Evolutionary conservation across 2,113 vertebrate species (phyloP), one percentile per base, ranked within the genome.

Genomic region (Porphyrio hochstetteri): DNA sequence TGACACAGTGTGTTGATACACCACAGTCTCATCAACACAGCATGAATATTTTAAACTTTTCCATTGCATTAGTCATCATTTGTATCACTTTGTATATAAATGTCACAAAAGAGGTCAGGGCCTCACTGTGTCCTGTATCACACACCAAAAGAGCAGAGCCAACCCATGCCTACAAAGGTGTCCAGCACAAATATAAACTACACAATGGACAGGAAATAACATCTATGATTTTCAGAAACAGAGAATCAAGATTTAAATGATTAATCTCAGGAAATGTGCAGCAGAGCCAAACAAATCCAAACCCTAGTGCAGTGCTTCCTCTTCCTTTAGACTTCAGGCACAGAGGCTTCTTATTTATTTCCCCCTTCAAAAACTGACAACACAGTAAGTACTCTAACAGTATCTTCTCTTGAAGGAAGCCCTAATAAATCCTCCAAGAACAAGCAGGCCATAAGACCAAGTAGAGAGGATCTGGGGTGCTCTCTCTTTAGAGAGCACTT

Each of bases 31-130:
- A 82, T 72, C 86, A 95, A 82, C 38, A 50, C 27, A 61, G 18
- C 53, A 75, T 36, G 64, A 74, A 90, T 93, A 91, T 90, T 95
- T 89, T 63, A 87, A 67, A 75, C 11, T 55, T 88, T 86, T 86
- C 52, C 69, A 24, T 27, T 86, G 75, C 27, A 36, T 84, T 84
- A 75, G 55, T 80, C 79, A 81, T 85, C 29, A 61, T 82, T 85
- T 85, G 33, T 91, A 92, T 78, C 27, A 52, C 60, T 94, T 63
- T 20, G 56, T 59, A 75, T 28, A 33, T 53, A 81, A 67, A 78
- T 53, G 60, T 60, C 81, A 86, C 83, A 89, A 83, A 88, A 78
- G 53, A 88, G 56, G 53, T 84, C 83, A 90, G 53, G 59, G 88
- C 59, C 44, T 93, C 7, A 2, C 27, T 36, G 11, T 55, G 28